These are phyloP conservation scores for Enteromius afrohamiltoni DNA, from an alignment of 2,797 vertebrate species.

Conservation along the genomic window DNA sequence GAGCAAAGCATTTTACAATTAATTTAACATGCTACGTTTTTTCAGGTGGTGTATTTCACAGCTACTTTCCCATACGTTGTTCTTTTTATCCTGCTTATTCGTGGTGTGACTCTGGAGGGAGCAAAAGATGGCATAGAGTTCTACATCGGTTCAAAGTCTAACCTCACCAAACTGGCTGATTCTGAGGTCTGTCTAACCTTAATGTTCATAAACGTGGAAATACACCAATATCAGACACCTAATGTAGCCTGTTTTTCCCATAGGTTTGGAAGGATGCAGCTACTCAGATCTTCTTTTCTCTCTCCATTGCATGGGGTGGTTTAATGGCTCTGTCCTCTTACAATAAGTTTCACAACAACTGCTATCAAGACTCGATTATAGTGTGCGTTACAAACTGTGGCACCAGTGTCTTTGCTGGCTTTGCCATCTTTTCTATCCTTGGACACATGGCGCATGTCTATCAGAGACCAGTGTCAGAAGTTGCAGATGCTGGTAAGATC, in stretches of 20 bases:
- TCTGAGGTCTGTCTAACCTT: constrained; percentile 47
- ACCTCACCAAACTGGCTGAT: constrained; percentile 67
- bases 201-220: neutral
- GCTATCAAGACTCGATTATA: constrained; percentile 86
- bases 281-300: constrained; percentile 92
- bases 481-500: constrained; percentile 88
- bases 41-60: constrained; percentile 92
- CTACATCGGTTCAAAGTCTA: constrained; percentile 89
- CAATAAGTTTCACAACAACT: constrained; percentile 94
- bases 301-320: constrained; percentile 89
- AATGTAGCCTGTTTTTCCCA: constrained; percentile 19
- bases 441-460: constrained; percentile 92
- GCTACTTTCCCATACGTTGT: constrained; percentile 90
- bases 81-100: constrained; percentile 85
- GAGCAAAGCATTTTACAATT: neutral
- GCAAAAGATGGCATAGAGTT: constrained; percentile 87
- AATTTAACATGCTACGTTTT: constrained; percentile 37
- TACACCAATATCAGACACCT: neutral
- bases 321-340: constrained; percentile 92
- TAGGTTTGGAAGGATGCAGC: constrained; percentile 96
- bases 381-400: constrained; percentile 87
- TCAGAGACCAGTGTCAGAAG: constrained; percentile 81
- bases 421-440: constrained; percentile 94
- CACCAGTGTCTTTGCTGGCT: constrained; percentile 92
- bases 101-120: constrained; percentile 89